phyloP scores from a whole-genome alignment of 2,113 vertebrate species.

The Saiga tatarica region DNA sequence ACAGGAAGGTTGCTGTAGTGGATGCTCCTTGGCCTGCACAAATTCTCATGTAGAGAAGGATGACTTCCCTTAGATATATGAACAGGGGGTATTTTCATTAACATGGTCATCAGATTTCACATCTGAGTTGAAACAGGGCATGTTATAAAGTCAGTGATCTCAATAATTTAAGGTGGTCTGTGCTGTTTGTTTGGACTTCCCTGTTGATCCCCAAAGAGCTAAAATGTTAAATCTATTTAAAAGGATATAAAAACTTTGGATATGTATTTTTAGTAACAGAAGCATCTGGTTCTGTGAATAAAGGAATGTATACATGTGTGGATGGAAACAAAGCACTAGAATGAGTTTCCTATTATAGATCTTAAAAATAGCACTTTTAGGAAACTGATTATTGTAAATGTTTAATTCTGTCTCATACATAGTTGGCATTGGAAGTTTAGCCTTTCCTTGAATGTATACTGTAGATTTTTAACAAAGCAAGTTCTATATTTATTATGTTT shows the following conservation, averaged over 20 bases:
- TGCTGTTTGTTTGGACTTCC: conserved; percentile 73
- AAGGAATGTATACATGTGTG: conserved; percentile 75
- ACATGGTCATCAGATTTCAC: conserved; percentile 52
- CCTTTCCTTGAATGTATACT: conserved; percentile 86
- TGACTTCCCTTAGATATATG: conserved; percentile 75
- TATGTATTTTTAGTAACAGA: conserved; percentile 81
- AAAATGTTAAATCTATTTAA: conserved; percentile 71
- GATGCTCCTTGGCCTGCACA: conserved; percentile 48
- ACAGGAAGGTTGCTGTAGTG: conserved; percentile 62
- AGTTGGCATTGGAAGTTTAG: conserved; percentile 79
- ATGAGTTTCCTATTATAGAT: conserved; percentile 70
- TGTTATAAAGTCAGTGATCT: conserved; percentile 74
- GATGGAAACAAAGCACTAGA: conserved; percentile 67
- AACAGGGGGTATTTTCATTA: conserved; percentile 22
- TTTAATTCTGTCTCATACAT: conserved; percentile 77
- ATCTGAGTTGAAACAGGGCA: conserved; percentile 73
- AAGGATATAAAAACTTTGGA: conserved; percentile 75
- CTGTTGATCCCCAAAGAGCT: conserved; percentile 73
- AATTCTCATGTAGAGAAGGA: conserved; percentile 71
- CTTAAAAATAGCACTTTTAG: conserved; percentile 85
- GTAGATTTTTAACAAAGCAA: conserved; percentile 85
- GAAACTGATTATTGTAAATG: conserved; percentile 75
- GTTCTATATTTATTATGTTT: conserved; percentile 88
- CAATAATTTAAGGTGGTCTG: conserved; percentile 67
- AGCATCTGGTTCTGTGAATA: conserved; percentile 76